A percentile compares a stretch with the other conserved stretches of the same genome.
phyloP scores from a whole-genome alignment of 2,888 invertebrate species.

The Empis stercorea region DNA sequence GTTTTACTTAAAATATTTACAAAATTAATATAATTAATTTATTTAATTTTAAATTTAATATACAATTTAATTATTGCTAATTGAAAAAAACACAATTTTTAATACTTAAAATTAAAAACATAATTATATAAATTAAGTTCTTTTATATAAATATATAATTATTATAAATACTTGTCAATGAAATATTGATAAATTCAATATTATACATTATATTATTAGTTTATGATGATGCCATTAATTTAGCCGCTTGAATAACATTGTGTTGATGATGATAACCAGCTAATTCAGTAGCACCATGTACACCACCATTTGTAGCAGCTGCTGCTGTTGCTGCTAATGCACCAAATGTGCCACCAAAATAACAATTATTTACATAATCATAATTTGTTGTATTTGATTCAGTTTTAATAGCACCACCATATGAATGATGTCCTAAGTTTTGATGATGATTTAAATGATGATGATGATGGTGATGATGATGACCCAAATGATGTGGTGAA shows the following conservation, averaged over 20 bases:
- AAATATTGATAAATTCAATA: no score
- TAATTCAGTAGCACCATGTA: conserved; percentile 42
- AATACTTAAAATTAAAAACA: no score
- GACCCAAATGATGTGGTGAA: conserved; percentile 22
- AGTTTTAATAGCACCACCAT: conserved; percentile 26
- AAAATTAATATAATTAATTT: no score
- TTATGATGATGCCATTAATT: conserved; percentile 73
- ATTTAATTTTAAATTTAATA: no score
- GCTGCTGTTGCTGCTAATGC: conserved; percentile 25
- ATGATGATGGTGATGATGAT: conserved; percentile 21
- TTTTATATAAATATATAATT: no score
- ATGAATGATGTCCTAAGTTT: conserved; percentile 12
- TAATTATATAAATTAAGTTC: no score
- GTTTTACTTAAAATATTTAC: no score
- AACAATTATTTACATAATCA: conserved; percentile 37
- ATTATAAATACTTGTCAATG: no score
- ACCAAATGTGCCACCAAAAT: conserved; percentile 34
- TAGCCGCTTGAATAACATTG: conserved; percentile 72
- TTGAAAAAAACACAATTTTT: no score
- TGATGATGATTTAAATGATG: conserved; percentile 12
- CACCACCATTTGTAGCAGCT: conserved; percentile 21
- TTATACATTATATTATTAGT: not conserved
- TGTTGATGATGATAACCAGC: conserved; percentile 72
- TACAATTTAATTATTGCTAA: no score
- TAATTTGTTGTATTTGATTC: conserved; percentile 33